phyloP scores from a whole-genome alignment of 2,113 vertebrate species.

The Upupa epops region DNA sequence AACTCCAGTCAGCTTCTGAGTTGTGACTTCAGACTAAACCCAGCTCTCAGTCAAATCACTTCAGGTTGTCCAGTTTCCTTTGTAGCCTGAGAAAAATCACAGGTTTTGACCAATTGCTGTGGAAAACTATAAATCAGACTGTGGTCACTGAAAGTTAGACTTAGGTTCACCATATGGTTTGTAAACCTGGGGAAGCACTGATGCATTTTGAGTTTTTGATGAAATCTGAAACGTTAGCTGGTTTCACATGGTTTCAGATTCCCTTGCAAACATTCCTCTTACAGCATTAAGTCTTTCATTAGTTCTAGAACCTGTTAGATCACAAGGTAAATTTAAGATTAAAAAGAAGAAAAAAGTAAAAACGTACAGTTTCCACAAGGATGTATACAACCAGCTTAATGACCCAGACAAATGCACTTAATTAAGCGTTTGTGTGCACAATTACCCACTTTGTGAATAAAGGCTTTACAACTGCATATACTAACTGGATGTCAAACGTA shows the following conservation, averaged over 20 bases:
- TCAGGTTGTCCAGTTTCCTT: slow-evolving; percentile 29
- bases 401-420: slow-evolving; percentile 40
- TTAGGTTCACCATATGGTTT: slow-evolving; percentile 61
- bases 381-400: slow-evolving; percentile 41
- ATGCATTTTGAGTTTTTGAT: slow-evolving; percentile 37
- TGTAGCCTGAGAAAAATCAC: slow-evolving; percentile 38
- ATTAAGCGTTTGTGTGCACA: slow-evolving; percentile 56
- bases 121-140: slow-evolving; percentile 59
- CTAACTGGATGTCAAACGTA: background rate
- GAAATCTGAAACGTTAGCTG: slow-evolving; percentile 50
- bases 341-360: slow-evolving; percentile 13
- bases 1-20: background rate
- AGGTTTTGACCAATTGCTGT: slow-evolving; percentile 24
- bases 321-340: slow-evolving; percentile 29
- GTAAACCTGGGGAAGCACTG: slow-evolving; percentile 55
- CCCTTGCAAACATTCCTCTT: slow-evolving; percentile 26
- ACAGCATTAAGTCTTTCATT: slow-evolving; percentile 9
- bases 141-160: slow-evolving; percentile 33
- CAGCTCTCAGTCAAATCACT: slow-evolving; percentile 29
- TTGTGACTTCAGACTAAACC: slow-evolving; percentile 5
- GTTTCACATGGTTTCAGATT: slow-evolving; percentile 59
- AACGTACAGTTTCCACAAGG: slow-evolving; percentile 44
- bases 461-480: background rate
- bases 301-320: background rate
- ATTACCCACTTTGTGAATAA: slow-evolving; percentile 45